These are phyloP conservation scores for Origma solitaria DNA, from an alignment of 2,113 vertebrate genomes.

Conservation along the genomic window DNA sequence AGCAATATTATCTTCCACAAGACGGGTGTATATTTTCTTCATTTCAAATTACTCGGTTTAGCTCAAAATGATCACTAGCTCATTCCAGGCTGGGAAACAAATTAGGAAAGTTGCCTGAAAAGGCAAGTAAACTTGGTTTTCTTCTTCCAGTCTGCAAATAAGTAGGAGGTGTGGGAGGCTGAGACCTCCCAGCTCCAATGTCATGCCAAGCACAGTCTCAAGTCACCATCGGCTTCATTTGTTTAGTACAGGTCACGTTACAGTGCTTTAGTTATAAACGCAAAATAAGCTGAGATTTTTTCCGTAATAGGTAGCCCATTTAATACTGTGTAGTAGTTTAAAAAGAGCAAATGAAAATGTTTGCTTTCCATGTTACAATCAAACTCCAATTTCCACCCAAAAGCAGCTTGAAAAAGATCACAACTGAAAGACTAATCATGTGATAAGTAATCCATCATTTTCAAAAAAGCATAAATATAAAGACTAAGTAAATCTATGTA, in stretches of 20 bases:
- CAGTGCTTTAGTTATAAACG: background rate
- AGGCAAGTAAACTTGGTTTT: background rate
- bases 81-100: background rate
- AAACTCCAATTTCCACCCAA: background rate
- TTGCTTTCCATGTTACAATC: background rate
- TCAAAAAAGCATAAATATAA: slow-evolving; percentile 1
- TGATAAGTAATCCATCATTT: slow-evolving; percentile 5
- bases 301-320: background rate
- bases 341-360: background rate
- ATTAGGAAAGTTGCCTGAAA: background rate
- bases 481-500: background rate
- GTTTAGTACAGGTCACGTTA: background rate
- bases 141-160: background rate
- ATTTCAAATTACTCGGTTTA: background rate
- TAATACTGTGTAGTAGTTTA: background rate
- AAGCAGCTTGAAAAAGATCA: background rate
- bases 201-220: background rate
- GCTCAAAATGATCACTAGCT: background rate
- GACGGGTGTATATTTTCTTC: background rate
- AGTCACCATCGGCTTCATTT: background rate
- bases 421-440: slow-evolving; percentile 8
- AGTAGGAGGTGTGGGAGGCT: background rate
- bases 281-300: background rate
- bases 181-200: background rate
- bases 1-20: background rate